A percentile compares a stretch with the other conserved stretches of the same genome.
Evolutionary conservation across 2,113 vertebrate genomes (phyloP).

Genomic region (Oryzias woworae): DNA sequence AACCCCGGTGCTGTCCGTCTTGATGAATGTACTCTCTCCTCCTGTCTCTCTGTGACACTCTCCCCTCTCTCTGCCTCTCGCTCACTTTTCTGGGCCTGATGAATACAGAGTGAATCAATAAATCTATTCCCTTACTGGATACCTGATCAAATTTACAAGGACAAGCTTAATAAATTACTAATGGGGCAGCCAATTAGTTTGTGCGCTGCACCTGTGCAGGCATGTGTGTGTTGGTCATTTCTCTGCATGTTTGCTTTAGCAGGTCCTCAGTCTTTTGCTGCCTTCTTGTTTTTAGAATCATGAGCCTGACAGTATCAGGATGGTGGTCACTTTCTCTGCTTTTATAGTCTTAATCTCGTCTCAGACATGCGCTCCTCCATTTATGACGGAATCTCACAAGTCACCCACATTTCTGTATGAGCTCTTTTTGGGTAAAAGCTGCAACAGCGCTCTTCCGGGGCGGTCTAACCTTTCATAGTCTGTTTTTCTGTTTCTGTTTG

Average conservation of each 20-base stretch:
- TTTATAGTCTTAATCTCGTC: not conserved
- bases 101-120: conserved; percentile 75
- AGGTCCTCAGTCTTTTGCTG: conserved; percentile 16
- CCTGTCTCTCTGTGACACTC: conserved; percentile 24
- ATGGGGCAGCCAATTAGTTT: conserved; percentile 75
- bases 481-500: too few species aligned
- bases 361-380: not conserved
- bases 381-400: not conserved
- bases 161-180: conserved; percentile 79
- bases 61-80: conserved; percentile 39
- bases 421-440: not conserved
- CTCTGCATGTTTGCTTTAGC: conserved; percentile 35
- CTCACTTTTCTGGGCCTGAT: conserved; percentile 65
- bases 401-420: not conserved
- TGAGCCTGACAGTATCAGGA: conserved; percentile 2
- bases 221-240: conserved; percentile 42
- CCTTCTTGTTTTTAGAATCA: conserved; percentile 26
- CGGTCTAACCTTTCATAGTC: too few species aligned
- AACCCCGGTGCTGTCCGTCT: conserved; percentile 52
- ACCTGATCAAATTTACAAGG: conserved; percentile 77
- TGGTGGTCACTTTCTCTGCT: conserved; percentile 2
- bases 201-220: conserved; percentile 43
- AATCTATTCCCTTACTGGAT: conserved; percentile 72
- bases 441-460: too few species aligned
- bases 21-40: conserved; percentile 65